Evolutionary conservation across 92 coral and sea anemone genomes (phyloP).

Genomic region (Nematostella vectensis): DNA sequence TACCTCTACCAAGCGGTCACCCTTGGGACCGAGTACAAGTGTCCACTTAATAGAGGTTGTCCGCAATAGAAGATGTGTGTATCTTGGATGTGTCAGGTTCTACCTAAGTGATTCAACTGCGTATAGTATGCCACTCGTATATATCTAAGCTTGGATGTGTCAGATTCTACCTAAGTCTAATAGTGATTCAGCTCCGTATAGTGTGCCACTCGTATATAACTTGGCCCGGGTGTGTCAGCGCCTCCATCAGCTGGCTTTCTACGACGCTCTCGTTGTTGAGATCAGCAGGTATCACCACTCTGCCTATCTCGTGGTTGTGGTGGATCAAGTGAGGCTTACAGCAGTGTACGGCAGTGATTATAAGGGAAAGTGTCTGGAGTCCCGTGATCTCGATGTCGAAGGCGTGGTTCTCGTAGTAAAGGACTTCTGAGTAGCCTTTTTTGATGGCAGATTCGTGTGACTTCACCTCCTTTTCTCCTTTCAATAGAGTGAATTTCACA

Average conservation of each 20-base stretch:
- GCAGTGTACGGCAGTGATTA: constrained; percentile 78
- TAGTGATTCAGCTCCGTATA: constrained; percentile 8
- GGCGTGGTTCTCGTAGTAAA: constrained; percentile 83
- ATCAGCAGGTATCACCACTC: constrained; percentile 21
- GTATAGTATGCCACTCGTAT: constrained; percentile 27
- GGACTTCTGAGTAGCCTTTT: constrained; percentile 71
- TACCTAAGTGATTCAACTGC: constrained; percentile 8
- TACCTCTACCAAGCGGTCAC: too few relatives aligned
- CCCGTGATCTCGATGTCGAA: constrained; percentile 47
- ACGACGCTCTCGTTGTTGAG: constrained; percentile 5
- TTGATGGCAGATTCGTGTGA: constrained; percentile 59
- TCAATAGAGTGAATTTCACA: constrained; percentile 39
- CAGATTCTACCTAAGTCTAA: too few relatives aligned
- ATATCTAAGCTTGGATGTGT: too few relatives aligned
- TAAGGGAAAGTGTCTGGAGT: constrained; percentile 31
- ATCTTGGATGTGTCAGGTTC: too few relatives aligned
- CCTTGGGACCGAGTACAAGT: too few relatives aligned
- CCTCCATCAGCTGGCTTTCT: constrained; percentile 30
- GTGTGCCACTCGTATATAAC: constrained; percentile 29
- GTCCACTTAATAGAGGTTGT: too few relatives aligned
- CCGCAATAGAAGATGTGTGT: too few relatives aligned
- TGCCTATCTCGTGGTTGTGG: constrained; percentile 73
- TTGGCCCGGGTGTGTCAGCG: constrained; percentile 15
- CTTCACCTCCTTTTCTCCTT: constrained; percentile 35
- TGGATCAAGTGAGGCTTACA: constrained; percentile 61